Percentiles rank a stretch among this genome's conserved stretches.
Evolutionary conservation across 2,888 invertebrate genomes (phyloP).

Genomic region (Subacronicta megacephala): DNA sequence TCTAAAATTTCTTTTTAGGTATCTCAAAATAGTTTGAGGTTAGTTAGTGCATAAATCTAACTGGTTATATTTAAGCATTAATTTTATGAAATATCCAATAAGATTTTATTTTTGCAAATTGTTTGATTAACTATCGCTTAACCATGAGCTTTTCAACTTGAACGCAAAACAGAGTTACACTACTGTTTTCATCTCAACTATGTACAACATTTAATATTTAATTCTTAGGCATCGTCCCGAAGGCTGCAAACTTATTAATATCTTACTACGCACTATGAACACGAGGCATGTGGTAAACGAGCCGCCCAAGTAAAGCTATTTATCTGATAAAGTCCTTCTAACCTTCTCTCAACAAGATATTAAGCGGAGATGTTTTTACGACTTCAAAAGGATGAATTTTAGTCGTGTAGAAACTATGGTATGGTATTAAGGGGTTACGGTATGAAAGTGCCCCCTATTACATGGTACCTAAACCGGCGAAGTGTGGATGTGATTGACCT

Average conservation of each 20-base stretch:
- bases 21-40: too few relatives aligned
- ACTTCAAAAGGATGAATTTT: conserved; percentile 8
- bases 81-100: too few relatives aligned
- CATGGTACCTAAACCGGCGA: too few relatives aligned
- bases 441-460: too few relatives aligned
- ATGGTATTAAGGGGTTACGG: background rate
- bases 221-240: conserved; percentile 1
- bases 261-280: conserved; percentile 14
- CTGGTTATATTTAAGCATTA: too few relatives aligned
- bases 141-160: background rate
- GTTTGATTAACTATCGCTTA: too few relatives aligned
- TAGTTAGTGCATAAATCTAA: too few relatives aligned
- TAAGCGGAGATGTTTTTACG: conserved; percentile 7
- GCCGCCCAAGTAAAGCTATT: conserved; percentile 7
- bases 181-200: background rate
- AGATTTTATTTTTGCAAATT: too few relatives aligned
- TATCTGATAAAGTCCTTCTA: conserved; percentile 13
- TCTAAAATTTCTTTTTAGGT: too few relatives aligned
- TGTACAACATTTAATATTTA: conserved; percentile 4
- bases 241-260: conserved; percentile 16
- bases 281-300: background rate
- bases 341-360: conserved; percentile 13
- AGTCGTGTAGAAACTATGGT: background rate
- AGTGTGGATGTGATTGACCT: too few relatives aligned
- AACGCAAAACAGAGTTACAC: background rate